These are phyloP conservation scores for Asobara japonica DNA, from an alignment of 1,140 invertebrate species.

Conservation along the genomic window DNA sequence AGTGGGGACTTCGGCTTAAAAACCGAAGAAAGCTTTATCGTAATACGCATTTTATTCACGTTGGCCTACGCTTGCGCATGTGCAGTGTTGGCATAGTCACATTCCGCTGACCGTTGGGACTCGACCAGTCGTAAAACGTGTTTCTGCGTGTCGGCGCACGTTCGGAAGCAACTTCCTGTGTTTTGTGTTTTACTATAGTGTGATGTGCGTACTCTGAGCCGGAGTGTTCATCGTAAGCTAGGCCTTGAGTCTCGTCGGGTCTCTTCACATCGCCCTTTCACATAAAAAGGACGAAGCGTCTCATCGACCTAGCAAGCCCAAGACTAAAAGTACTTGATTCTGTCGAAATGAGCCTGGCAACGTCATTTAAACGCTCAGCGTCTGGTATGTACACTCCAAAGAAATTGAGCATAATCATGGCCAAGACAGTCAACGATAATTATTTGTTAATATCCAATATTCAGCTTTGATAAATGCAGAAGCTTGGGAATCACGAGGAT, in stretches of 20 bases:
- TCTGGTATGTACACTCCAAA: constrained; percentile 6
- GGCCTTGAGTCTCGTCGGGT: constrained; percentile 6
- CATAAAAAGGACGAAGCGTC: background rate
- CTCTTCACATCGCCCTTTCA: background rate
- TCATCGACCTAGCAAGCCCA: background rate
- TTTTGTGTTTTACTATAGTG: background rate
- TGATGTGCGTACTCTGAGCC: background rate
- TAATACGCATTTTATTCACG: too few species aligned
- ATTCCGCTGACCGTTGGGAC: background rate
- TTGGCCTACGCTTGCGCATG: too few species aligned
- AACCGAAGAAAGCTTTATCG: too few species aligned
- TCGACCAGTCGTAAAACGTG: background rate
- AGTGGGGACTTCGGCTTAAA: too few species aligned
- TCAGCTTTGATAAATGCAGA: background rate
- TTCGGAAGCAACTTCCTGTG: background rate
- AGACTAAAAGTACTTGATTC: background rate
- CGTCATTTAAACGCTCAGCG: background rate
- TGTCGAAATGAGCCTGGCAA: constrained; percentile 3
- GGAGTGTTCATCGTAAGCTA: background rate
- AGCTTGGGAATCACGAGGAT: background rate
- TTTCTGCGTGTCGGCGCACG: background rate
- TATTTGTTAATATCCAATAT: constrained; percentile 10
- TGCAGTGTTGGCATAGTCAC: background rate
- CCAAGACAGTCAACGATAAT: background rate
- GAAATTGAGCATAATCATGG: background rate